These are phyloP conservation scores for Augochlora pura DNA, from an alignment of 1,140 invertebrate genomes.

Conservation along the genomic window DNA sequence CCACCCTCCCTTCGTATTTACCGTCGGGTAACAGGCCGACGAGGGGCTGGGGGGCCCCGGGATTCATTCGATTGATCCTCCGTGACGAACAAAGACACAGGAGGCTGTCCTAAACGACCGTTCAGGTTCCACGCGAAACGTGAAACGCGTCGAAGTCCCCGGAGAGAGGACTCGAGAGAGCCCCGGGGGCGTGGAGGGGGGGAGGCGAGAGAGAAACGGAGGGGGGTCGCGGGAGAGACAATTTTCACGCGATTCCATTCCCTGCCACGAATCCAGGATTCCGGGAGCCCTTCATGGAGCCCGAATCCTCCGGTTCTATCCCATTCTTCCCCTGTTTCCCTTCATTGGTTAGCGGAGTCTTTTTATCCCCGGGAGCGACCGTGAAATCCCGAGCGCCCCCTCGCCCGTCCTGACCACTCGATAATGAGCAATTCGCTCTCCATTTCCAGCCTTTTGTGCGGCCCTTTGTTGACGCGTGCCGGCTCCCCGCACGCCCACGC, in stretches of 20 bases:
- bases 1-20: conserved; percentile 46
- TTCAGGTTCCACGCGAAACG: conserved; percentile 1
- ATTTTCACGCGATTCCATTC: conserved; percentile 65
- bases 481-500: background rate
- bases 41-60: conserved; percentile 12
- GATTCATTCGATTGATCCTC: conserved; percentile 49
- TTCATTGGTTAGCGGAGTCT: background rate
- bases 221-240: conserved; percentile 22
- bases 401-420: conserved; percentile 62
- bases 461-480: conserved; percentile 66
- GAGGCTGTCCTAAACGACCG: conserved; percentile 2
- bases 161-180: conserved; percentile 18
- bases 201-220: background rate
- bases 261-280: conserved; percentile 27
- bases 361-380: conserved; percentile 31
- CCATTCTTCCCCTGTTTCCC: background rate
- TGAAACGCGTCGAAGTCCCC: conserved; percentile 13
- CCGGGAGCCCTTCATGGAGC: background rate
- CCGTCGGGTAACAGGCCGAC: no score
- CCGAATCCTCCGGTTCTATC: no score
- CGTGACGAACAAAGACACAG: conserved; percentile 14
- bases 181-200: no score
- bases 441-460: conserved; percentile 73
- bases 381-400: conserved; percentile 56
- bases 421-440: conserved; percentile 75